Evolutionary conservation across 2,888 invertebrate genomes (phyloP).

Genomic region (Cacoxenus indagator): DNA sequence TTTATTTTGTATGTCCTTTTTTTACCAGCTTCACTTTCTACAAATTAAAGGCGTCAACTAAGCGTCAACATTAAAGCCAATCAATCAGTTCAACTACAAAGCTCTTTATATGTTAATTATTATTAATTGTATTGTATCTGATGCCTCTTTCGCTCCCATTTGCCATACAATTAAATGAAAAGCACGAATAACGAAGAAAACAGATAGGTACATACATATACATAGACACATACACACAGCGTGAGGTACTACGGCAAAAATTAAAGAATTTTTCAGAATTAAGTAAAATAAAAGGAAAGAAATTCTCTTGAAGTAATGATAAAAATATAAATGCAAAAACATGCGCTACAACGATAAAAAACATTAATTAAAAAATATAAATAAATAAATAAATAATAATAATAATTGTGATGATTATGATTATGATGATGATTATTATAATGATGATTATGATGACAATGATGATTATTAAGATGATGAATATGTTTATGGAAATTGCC

Average conservation of each 20-base stretch:
- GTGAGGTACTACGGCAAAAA: constrained; percentile 13
- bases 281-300: constrained; percentile 34
- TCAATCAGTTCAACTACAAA: constrained; percentile 57
- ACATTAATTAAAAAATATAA: background rate
- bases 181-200: constrained; percentile 28
- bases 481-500: background rate
- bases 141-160: constrained; percentile 69
- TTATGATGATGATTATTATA: constrained; percentile 14
- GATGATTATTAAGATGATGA: background rate
- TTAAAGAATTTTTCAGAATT: constrained; percentile 8
- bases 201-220: constrained; percentile 14
- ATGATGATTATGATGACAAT: background rate
- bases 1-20: constrained; percentile 14
- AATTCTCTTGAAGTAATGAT: constrained; percentile 22
- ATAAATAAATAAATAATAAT: background rate
- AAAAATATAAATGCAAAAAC: constrained; percentile 6
- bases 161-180: constrained; percentile 60
- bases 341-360: background rate
- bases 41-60: constrained; percentile 37
- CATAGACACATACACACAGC: constrained; percentile 17
- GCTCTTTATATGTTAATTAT: constrained; percentile 35
- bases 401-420: background rate
- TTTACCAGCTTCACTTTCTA: constrained; percentile 19
- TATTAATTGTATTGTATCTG: constrained; percentile 53
- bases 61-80: constrained; percentile 46